A percentile compares a stretch with the other conserved stretches of the same genome.
Evolutionary conservation across 1,140 invertebrate genomes (phyloP).

Genomic region (Pollicipes pollicipes): DNA sequence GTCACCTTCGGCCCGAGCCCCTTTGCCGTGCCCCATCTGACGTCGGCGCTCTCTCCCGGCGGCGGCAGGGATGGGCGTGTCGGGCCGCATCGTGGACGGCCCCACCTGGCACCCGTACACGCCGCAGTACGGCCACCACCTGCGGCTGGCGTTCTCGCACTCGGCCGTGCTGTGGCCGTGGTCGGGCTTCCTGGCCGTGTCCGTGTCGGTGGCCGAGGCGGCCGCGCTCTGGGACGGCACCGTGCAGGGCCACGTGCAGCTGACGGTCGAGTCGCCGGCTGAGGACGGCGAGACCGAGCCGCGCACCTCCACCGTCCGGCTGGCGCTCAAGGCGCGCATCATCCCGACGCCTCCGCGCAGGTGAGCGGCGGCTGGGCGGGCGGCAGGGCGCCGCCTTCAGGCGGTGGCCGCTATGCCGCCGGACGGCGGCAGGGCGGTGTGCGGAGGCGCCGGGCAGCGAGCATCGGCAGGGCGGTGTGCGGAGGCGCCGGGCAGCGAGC

Average conservation of each 20-base stretch:
- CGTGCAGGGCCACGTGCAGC: constrained; percentile 60
- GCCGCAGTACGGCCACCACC: constrained; percentile 46
- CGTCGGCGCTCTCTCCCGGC: too few relatives aligned
- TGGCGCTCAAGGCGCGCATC: constrained; percentile 53
- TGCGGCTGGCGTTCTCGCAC: constrained; percentile 46
- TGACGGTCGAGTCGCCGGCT: constrained; percentile 63
- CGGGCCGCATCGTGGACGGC: constrained; percentile 47
- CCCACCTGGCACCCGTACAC: constrained; percentile 77
- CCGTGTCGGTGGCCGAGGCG: constrained; percentile 41
- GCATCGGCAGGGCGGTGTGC: too few relatives aligned
- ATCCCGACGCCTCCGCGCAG: constrained; percentile 50
- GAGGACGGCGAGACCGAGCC: constrained; percentile 38
- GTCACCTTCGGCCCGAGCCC: too few relatives aligned
- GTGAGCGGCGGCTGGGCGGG: neutral
- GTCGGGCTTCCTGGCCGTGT: constrained; percentile 83
- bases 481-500: too few relatives aligned
- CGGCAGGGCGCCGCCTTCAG: too few relatives aligned
- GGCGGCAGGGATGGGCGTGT: constrained; percentile 49
- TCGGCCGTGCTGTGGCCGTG: constrained; percentile 85
- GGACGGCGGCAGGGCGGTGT: too few relatives aligned
- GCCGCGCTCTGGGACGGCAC: constrained; percentile 58
- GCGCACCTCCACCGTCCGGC: constrained; percentile 48
- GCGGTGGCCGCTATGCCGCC: too few relatives aligned
- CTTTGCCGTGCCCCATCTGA: too few relatives aligned
- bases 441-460: too few relatives aligned